Percentiles rank a stretch among this genome's conserved stretches.
Evolutionary conservation across 1,140 invertebrate genomes (phyloP).

Genomic region (Pogonus chalceus): DNA sequence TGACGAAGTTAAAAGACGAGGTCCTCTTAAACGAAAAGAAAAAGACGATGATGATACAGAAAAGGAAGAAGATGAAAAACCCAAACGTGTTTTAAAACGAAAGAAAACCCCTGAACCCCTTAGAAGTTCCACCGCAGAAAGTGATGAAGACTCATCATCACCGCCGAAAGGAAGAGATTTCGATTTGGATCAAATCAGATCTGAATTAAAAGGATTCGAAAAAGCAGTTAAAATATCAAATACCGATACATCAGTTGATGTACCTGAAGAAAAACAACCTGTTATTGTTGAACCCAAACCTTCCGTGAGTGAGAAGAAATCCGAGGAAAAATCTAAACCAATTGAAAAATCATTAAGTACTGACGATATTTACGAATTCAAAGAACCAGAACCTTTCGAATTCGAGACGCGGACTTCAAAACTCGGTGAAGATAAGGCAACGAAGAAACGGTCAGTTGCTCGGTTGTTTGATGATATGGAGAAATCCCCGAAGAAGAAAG

Average conservation of each 20-base stretch:
- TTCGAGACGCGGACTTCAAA: slow-evolving; percentile 53
- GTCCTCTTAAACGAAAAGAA: slow-evolving; percentile 28
- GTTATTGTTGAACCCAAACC: slow-evolving; percentile 24
- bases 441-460: slow-evolving; percentile 42
- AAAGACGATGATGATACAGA: slow-evolving; percentile 32
- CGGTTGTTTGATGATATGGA: slow-evolving; percentile 45
- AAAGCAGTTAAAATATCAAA: slow-evolving; percentile 44
- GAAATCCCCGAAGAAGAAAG: slow-evolving; percentile 29
- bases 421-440: slow-evolving; percentile 39
- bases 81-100: slow-evolving; percentile 20
- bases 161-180: slow-evolving; percentile 58
- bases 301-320: slow-evolving; percentile 20
- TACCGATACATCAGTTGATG: slow-evolving; percentile 16
- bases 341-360: slow-evolving; percentile 31
- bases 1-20: slow-evolving; percentile 28
- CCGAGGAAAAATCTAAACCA: slow-evolving; percentile 17
- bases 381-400: slow-evolving; percentile 78
- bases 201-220: slow-evolving; percentile 69
- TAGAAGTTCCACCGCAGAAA: slow-evolving; percentile 23
- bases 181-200: slow-evolving; percentile 73
- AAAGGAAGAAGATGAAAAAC: slow-evolving; percentile 30
- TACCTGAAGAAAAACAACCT: slow-evolving; percentile 30
- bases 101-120: slow-evolving; percentile 24
- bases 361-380: slow-evolving; percentile 79
- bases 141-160: slow-evolving; percentile 28